A percentile compares a stretch with the other conserved stretches of the same genome.
These are phyloP conservation scores for Ptychobarbus kaznakovi DNA, from an alignment of 2,797 vertebrate species.

Conservation along the genomic window DNA sequence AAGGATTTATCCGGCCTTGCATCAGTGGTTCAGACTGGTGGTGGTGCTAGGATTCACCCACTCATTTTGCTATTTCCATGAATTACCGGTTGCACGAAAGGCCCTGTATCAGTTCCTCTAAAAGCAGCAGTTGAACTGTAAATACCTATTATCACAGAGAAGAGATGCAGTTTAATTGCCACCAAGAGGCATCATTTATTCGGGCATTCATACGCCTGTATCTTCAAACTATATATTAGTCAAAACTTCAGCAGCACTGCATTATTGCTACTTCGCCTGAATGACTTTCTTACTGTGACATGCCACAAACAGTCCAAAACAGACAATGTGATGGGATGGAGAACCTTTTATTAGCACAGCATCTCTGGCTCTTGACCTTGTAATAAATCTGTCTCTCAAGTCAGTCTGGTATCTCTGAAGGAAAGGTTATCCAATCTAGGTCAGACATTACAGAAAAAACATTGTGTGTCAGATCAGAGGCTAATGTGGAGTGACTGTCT, in stretches of 20 bases:
- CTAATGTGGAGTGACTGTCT: conserved; percentile 17
- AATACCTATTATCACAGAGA: conserved; percentile 32
- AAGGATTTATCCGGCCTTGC: too few relatives aligned
- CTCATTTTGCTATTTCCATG: conserved; percentile 12
- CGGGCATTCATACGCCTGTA: background rate
- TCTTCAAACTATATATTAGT: background rate
- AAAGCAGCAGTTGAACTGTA: background rate
- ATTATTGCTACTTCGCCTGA: background rate
- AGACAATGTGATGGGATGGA: background rate
- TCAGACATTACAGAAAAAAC: background rate
- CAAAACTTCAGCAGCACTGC: background rate
- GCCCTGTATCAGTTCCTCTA: background rate
- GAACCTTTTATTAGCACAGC: background rate
- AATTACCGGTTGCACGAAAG: background rate
- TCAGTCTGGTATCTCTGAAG: background rate
- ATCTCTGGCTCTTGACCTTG: background rate
- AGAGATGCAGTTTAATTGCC: conserved; percentile 36
- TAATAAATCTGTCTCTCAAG: background rate
- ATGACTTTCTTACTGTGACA: background rate
- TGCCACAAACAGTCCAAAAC: conserved; percentile 1
- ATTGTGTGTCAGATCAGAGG: conserved; percentile 10
- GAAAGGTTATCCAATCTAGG: conserved; percentile 16
- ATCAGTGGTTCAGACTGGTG: too few relatives aligned
- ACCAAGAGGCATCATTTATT: background rate
- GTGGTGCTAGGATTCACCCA: background rate